Evolutionary conservation across 2,888 invertebrate species (phyloP).

Genomic region (Empis livida): DNA sequence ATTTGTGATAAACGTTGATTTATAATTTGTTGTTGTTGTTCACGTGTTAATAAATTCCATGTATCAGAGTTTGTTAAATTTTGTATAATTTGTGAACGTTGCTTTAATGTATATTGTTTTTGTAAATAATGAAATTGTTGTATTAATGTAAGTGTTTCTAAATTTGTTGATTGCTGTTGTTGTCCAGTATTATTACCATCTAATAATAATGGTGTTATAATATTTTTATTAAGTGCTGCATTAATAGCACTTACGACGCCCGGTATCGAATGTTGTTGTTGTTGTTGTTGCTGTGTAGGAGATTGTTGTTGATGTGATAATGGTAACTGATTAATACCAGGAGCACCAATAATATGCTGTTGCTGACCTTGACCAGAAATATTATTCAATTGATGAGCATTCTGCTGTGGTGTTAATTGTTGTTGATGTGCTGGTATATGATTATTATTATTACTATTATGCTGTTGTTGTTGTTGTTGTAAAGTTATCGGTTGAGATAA

Average conservation of each 20-base stretch:
- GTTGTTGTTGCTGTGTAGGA: too few species aligned
- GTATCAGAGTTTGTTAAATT: conserved; percentile 8
- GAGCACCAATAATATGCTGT: too few species aligned
- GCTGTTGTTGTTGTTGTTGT: conserved; percentile 7
- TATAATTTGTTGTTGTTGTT: conserved; percentile 11
- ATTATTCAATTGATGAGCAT: neutral
- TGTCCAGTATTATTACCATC: too few species aligned
- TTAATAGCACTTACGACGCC: too few species aligned
- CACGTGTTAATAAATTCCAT: conserved; percentile 9
- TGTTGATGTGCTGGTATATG: neutral
- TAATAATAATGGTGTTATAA: too few species aligned
- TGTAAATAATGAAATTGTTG: conserved; percentile 7
- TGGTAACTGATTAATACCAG: too few species aligned
- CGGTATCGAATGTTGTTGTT: too few species aligned
- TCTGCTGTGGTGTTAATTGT: neutral
- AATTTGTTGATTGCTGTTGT: too few species aligned
- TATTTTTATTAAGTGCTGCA: too few species aligned
- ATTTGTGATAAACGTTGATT: conserved; percentile 12
- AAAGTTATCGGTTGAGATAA: neutral
- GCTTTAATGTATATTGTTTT: conserved; percentile 6
- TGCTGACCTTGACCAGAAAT: too few species aligned
- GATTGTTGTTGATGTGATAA: too few species aligned
- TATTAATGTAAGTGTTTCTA: neutral
- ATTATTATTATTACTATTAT: conserved; percentile 10
- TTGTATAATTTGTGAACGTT: conserved; percentile 5